These are phyloP conservation scores for Ophiodon elongatus DNA, from an alignment of 2,113 vertebrate genomes.

Conservation along the genomic window DNA sequence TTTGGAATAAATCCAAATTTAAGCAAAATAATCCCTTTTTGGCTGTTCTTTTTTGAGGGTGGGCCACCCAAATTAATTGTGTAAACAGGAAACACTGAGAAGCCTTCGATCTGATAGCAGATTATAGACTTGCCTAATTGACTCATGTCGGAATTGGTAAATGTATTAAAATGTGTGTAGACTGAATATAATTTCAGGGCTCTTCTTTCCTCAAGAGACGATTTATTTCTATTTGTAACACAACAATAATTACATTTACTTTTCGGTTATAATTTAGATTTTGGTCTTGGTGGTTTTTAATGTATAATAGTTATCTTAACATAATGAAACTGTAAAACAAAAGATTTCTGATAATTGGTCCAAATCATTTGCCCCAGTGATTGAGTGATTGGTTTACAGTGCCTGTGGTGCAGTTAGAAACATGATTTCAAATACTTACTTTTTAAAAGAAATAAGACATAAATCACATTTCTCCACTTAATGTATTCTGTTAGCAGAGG, in stretches of 20 bases:
- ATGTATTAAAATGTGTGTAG: slow-evolving; percentile 34
- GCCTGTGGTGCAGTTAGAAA: slow-evolving; percentile 73
- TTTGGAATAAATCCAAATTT: slow-evolving; percentile 25
- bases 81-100: slow-evolving; percentile 17
- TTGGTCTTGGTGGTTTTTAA: slow-evolving; percentile 53
- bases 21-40: slow-evolving; percentile 29
- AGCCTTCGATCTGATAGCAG: slow-evolving; percentile 51
- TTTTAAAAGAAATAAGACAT: slow-evolving; percentile 61
- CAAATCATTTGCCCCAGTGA: slow-evolving; percentile 54
- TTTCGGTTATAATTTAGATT: slow-evolving; percentile 49
- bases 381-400: slow-evolving; percentile 66
- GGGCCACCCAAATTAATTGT: slow-evolving; percentile 21
- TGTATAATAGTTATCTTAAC: slow-evolving; percentile 38
- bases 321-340: slow-evolving; percentile 53
- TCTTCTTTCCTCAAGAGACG: slow-evolving; percentile 32
- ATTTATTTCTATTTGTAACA: slow-evolving; percentile 59
- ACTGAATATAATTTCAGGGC: slow-evolving; percentile 31
- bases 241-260: slow-evolving; percentile 42
- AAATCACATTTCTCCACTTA: slow-evolving; percentile 74
- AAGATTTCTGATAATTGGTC: slow-evolving; percentile 41
- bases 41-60: background rate
- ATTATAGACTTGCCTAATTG: slow-evolving; percentile 36
- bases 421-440: slow-evolving; percentile 66
- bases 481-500: slow-evolving; percentile 71
- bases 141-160: slow-evolving; percentile 50